Evolutionary conservation across 2,113 vertebrate genomes (phyloP).

Genomic region (Oophaga pumilio): DNA sequence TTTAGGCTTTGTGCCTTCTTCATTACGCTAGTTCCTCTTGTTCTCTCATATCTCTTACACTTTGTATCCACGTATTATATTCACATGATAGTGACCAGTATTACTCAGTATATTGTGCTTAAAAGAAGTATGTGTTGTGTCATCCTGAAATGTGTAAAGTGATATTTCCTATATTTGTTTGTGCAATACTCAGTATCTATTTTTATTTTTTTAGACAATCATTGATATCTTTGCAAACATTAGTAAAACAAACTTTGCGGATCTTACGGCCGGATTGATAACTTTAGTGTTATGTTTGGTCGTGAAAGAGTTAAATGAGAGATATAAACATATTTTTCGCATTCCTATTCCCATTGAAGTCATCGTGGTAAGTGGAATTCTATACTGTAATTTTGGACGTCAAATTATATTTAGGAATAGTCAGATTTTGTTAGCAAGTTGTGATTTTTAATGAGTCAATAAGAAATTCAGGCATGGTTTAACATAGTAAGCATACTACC

Average conservation of each 20-base stretch:
- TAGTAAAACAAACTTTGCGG: constrained; percentile 79
- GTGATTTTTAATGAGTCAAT: too few relatives aligned
- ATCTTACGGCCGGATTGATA: constrained; percentile 79
- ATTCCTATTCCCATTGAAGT: constrained; percentile 86
- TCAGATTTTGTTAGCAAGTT: too few relatives aligned
- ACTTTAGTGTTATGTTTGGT: constrained; percentile 80
- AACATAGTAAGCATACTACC: too few relatives aligned
- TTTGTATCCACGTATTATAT: too few relatives aligned
- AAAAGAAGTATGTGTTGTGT: neutral
- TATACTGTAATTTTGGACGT: neutral
- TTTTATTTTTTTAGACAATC: constrained; percentile 74
- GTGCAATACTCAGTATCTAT: neutral
- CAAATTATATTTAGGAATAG: neutral
- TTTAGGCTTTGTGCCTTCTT: too few relatives aligned
- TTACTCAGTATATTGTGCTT: neutral
- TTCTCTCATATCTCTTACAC: too few relatives aligned
- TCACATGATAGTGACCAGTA: neutral
- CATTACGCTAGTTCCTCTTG: too few relatives aligned
- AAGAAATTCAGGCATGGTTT: too few relatives aligned
- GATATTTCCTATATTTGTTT: neutral
- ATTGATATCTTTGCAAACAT: constrained; percentile 80
- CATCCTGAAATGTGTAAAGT: neutral
- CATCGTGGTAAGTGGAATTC: constrained; percentile 78
- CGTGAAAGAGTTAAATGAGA: constrained; percentile 83
- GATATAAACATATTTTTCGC: constrained; percentile 82